Base-by-base conservation (phyloP, 2,113 vertebrate genomes). In the Lota lota region DNA sequence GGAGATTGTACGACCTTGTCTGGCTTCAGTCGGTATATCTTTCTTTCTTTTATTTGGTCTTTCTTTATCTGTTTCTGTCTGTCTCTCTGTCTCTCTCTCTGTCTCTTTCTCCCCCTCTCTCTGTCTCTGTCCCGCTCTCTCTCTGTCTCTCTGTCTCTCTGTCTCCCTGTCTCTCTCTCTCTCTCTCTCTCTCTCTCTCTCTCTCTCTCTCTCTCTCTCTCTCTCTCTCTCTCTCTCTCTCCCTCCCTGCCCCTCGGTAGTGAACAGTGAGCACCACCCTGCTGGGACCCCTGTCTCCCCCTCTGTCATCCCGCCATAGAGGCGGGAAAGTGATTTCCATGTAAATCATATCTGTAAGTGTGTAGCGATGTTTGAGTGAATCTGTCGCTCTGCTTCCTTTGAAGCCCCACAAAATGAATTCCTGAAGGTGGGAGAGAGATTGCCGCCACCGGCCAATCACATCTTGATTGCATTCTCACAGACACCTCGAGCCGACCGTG, bases 301-400 rank as follows among this genome's bases (percentile, higher is more conserved):
- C 40, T 47, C 40, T 47, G 40, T 47, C 40, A 47, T 47, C 10
- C 40, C 40, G 10, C 10, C 75, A 75, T 85, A 86, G 84, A 87
- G 84, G 81, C 79, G 11, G 40, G 40, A 84, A 81, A 86, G 82
- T 84, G 86, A 92, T 92, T 92, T 91, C 89, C 88, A 92, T 90
- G 88, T 91, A 92, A 92, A 92, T 92, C 82, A 82, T 89, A 87
- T 86, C 85, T 83, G 87, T 85, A 86, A 47, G 40, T 47, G 40
- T 47, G 40, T 5, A 87, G 87, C 87, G 81, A 88, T 87, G 85
- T 90, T 83, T 74, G 79, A 85, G 83, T 77, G 77, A 82, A 75
- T 81, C 82, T 78, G 79, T 79, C 47, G 20, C 62, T 36, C 64
- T 22, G 33, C 69, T 6, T 33, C 28, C 68, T 80, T 80, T 77